These are phyloP conservation scores for Oreamnos americanus DNA, from an alignment of 2,113 vertebrate species.

Conservation along the genomic window DNA sequence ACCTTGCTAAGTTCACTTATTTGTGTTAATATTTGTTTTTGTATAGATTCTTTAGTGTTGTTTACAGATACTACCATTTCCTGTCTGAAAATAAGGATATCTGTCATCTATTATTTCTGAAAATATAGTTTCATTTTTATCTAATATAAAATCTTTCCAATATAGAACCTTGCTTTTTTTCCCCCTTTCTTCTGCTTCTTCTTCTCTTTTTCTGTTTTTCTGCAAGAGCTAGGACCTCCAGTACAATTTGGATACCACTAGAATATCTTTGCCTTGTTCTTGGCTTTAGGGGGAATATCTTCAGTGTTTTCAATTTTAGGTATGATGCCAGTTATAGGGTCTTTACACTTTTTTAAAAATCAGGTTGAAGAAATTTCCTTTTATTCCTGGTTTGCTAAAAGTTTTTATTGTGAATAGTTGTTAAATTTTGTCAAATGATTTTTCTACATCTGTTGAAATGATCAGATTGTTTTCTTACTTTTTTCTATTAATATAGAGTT, in stretches of 20 bases:
- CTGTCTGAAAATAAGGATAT: no score
- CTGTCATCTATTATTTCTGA: no score
- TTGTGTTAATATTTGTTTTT: no score
- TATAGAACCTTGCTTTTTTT: accelerated
- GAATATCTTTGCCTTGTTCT: neutral
- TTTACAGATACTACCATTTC: no score
- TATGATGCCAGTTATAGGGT: neutral
- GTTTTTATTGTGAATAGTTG: neutral
- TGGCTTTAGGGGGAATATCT: neutral
- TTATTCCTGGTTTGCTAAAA: neutral
- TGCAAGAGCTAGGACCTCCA: neutral
- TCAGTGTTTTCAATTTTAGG: neutral
- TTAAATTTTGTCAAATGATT: neutral
- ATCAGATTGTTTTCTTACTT: neutral
- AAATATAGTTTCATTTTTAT: no score
- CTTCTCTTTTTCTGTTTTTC: neutral
- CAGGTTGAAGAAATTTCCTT: neutral
- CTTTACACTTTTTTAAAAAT: neutral
- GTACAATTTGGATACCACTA: neutral
- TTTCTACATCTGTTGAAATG: neutral
- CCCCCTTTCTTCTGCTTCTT: no score
- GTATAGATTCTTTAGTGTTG: no score
- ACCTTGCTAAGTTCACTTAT: no score
- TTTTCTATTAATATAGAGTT: neutral
- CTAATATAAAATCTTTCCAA: no score